Percentiles rank a stretch among this genome's conserved stretches.
These are phyloP conservation scores for Microcebus lehilahytsara DNA, from an alignment of 2,113 vertebrate genomes.

Conservation along the genomic window DNA sequence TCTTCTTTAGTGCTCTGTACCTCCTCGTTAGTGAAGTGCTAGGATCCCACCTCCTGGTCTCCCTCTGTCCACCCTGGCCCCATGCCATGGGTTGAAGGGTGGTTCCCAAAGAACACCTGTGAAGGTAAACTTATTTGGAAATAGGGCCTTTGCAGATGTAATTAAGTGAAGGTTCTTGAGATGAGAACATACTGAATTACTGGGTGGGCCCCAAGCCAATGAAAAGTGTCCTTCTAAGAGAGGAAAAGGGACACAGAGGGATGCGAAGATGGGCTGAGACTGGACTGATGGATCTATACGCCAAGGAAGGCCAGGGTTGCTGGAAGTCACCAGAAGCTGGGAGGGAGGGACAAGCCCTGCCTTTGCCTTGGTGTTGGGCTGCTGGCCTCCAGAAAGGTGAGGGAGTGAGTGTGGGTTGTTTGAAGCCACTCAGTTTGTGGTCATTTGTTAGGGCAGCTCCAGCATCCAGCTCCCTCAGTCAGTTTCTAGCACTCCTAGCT, in stretches of 20 bases:
- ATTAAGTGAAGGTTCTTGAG: neutral
- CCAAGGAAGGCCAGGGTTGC: rapidly evolving
- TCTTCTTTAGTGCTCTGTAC: neutral
- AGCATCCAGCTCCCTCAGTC: neutral
- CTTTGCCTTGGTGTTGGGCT: neutral
- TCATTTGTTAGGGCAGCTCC: neutral
- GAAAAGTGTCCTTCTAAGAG: neutral
- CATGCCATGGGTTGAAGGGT: rapidly evolving
- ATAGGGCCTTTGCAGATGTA: neutral
- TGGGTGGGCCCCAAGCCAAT: neutral
- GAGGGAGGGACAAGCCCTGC: neutral
- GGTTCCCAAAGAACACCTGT: neutral
- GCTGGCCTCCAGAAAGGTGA: neutral
- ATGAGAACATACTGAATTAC: neutral
- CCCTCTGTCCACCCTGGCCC: neutral
- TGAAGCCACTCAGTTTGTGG: neutral
- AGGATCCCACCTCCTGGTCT: neutral
- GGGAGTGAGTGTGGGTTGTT: neutral
- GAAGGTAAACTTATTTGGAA: neutral
- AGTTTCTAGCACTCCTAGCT: neutral
- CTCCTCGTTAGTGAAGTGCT: rapidly evolving
- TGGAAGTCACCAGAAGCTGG: neutral
- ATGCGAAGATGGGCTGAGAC: rapidly evolving
- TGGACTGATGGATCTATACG: rapidly evolving
- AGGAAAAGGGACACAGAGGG: neutral